Conservation (phyloP, 2,113 vertebrate genomes). For the Vireo altiloquus region DNA sequence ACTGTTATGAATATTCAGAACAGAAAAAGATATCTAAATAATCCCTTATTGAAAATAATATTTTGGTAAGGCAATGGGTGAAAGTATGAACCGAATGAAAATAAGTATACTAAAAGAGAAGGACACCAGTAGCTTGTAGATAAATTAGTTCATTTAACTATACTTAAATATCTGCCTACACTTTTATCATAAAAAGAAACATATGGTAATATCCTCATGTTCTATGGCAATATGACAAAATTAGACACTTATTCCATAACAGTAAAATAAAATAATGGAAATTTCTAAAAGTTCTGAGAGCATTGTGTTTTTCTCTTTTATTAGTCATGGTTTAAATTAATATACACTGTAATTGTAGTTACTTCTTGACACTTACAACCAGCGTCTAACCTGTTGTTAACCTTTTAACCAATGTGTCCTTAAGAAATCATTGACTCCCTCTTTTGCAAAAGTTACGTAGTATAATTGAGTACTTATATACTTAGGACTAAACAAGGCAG, state of each 20-base stretch:
- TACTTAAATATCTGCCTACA: background rate
- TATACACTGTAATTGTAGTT: background rate
- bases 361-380: background rate
- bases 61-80: background rate
- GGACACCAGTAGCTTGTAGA: background rate
- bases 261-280: background rate
- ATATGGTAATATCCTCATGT: background rate
- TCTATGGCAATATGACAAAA: background rate
- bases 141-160: background rate
- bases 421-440: background rate
- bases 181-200: background rate
- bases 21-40: background rate
- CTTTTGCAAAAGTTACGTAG: background rate
- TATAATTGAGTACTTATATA: background rate
- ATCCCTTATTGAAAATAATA: background rate
- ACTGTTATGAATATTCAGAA: background rate
- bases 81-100: background rate
- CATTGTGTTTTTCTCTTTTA: background rate
- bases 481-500: background rate
- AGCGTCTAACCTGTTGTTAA: background rate
- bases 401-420: background rate
- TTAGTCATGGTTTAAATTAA: background rate
- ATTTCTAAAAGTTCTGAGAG: background rate
- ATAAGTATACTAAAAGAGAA: background rate
- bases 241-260: background rate